Evolutionary conservation across 2,113 vertebrate species (phyloP).

Genomic region (Galemys pyrenaicus): DNA sequence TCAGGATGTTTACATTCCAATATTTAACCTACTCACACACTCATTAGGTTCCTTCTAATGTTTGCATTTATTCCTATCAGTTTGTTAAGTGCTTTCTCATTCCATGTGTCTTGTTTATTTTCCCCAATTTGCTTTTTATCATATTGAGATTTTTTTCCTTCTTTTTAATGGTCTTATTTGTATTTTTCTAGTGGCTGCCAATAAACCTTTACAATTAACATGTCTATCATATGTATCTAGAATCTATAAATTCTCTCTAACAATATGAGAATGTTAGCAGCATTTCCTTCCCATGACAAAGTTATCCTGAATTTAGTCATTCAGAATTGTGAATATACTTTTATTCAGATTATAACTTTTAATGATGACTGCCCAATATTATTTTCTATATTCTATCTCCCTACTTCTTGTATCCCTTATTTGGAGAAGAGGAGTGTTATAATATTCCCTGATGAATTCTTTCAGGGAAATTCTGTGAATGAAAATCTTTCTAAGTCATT

Average conservation of each 20-base stretch:
- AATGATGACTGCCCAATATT: not conserved
- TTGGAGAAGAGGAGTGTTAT: not conserved
- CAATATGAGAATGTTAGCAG: not conserved
- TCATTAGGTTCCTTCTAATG: too few relatives aligned
- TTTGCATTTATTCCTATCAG: not conserved
- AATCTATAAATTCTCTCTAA: not conserved
- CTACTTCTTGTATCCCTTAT: not conserved
- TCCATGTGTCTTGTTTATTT: not conserved
- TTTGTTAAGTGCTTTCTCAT: not conserved
- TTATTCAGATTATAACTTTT: not conserved
- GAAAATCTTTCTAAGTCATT: not conserved
- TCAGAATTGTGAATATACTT: not conserved
- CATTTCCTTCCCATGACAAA: not conserved
- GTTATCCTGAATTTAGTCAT: not conserved
- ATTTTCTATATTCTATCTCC: not conserved
- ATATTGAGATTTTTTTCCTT: not conserved
- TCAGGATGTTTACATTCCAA: fast-evolving
- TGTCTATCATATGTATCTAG: not conserved
- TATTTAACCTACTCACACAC: not conserved
- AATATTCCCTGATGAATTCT: not conserved
- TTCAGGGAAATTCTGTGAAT: not conserved
- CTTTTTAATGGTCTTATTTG: not conserved
- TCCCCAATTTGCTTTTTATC: not conserved
- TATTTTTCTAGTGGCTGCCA: not conserved
- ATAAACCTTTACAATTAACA: not conserved